These are phyloP conservation scores for Hypotaenidia philippensis DNA, from an alignment of 2,797 vertebrate species.

Conservation along the genomic window DNA sequence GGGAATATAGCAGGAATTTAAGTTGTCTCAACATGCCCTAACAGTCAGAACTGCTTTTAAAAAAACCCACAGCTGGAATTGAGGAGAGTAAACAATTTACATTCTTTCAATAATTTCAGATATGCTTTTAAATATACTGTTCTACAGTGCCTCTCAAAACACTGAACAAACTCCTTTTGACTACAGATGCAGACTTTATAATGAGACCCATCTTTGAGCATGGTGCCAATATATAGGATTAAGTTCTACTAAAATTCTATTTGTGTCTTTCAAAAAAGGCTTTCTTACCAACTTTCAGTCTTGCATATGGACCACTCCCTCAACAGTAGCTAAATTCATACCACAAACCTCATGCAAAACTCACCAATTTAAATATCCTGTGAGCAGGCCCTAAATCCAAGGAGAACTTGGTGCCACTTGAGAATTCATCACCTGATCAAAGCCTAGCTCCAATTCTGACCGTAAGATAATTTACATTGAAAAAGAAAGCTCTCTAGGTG, in stretches of 20 bases:
- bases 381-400: neutral
- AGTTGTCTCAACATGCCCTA: conserved; percentile 43
- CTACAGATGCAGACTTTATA: neutral
- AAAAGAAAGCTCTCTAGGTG: neutral
- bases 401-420: neutral
- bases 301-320: neutral
- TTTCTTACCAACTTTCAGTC: neutral
- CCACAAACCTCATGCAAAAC: neutral
- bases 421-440: neutral
- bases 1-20: conserved; percentile 51
- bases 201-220: neutral
- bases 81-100: conserved; percentile 21
- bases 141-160: neutral
- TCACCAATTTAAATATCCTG: neutral
- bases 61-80: neutral
- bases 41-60: conserved; percentile 2
- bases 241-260: neutral
- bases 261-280: neutral
- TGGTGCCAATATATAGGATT: neutral
- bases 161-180: neutral
- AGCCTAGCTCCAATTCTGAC: neutral
- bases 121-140: neutral
- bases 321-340: neutral
- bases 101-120: conserved; percentile 52
- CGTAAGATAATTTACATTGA: neutral